These are phyloP conservation scores for Wiebesia pumilae DNA, from an alignment of 1,140 invertebrate genomes.

Conservation along the genomic window DNA sequence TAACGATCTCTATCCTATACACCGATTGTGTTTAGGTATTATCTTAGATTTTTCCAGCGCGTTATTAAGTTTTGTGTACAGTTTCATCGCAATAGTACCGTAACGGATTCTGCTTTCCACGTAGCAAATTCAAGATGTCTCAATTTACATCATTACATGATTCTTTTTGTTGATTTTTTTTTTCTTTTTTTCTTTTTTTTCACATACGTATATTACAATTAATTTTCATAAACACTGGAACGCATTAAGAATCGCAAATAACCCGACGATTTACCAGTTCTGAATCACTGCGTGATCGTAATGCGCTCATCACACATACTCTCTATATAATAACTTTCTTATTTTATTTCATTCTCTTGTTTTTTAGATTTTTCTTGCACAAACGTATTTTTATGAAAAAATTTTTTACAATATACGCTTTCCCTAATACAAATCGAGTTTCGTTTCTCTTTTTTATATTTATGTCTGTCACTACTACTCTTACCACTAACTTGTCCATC, in stretches of 20 bases:
- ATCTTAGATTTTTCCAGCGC: slow-evolving; percentile 58
- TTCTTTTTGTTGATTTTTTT: slow-evolving; percentile 53
- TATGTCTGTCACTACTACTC: slow-evolving; percentile 49
- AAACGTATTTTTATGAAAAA: slow-evolving; percentile 46
- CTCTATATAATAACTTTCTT: slow-evolving; percentile 50
- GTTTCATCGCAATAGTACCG: slow-evolving; percentile 56
- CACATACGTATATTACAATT: slow-evolving; percentile 63
- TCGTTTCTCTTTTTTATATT: slow-evolving; percentile 47
- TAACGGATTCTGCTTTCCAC: slow-evolving; percentile 58
- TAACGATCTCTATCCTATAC: slow-evolving; percentile 66
- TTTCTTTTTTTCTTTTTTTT: slow-evolving; percentile 40
- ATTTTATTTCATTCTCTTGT: slow-evolving; percentile 36
- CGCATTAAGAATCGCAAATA: slow-evolving; percentile 48
- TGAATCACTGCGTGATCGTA: slow-evolving; percentile 37
- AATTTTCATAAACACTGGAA: slow-evolving; percentile 55
- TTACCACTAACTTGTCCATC: slow-evolving; percentile 48
- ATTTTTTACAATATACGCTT: slow-evolving; percentile 44
- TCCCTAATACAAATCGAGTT: slow-evolving; percentile 44
- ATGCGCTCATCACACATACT: slow-evolving; percentile 43
- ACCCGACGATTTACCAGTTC: slow-evolving; percentile 37
- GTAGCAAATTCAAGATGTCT: slow-evolving; percentile 56
- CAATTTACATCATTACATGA: slow-evolving; percentile 63
- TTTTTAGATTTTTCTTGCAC: slow-evolving; percentile 38
- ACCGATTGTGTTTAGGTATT: slow-evolving; percentile 64
- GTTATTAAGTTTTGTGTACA: slow-evolving; percentile 60